These are phyloP conservation scores for Drusus annulatus DNA, from an alignment of 1,140 invertebrate species.

Conservation along the genomic window DNA sequence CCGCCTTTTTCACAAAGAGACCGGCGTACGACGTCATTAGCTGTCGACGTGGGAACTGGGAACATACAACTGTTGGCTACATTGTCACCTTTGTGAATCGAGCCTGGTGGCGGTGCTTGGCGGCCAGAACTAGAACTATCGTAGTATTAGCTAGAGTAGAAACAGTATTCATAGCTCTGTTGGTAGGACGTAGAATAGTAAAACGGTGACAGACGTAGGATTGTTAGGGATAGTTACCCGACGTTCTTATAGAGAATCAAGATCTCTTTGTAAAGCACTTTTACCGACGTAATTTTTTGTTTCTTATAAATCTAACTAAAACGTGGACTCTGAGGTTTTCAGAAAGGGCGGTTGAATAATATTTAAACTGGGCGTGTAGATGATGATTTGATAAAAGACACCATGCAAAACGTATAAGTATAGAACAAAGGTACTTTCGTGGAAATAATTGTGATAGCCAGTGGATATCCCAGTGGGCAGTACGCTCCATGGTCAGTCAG, in stretches of 20 bases:
- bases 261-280: conserved; percentile 20
- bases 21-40: conserved; percentile 22
- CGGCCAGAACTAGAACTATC: too few species aligned
- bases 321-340: background rate
- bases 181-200: background rate
- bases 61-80: background rate
- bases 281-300: conserved; percentile 6
- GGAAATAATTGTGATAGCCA: too few species aligned
- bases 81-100: conserved; percentile 20
- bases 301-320: background rate
- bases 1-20: conserved; percentile 29
- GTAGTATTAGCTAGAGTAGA: too few species aligned
- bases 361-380: too few species aligned
- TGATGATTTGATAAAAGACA: too few species aligned
- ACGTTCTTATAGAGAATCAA: background rate
- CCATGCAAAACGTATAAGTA: too few species aligned
- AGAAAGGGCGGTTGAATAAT: too few species aligned
- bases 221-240: background rate
- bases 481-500: too few species aligned
- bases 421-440: too few species aligned
- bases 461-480: too few species aligned
- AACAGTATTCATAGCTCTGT: too few species aligned
- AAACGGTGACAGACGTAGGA: background rate
- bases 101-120: too few species aligned
- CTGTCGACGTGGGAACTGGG: conserved; percentile 5